Evolutionary conservation across 2,113 vertebrate species (phyloP), one percentile per base, ranked within the genome.

Genomic region (Clarias magur): DNA sequence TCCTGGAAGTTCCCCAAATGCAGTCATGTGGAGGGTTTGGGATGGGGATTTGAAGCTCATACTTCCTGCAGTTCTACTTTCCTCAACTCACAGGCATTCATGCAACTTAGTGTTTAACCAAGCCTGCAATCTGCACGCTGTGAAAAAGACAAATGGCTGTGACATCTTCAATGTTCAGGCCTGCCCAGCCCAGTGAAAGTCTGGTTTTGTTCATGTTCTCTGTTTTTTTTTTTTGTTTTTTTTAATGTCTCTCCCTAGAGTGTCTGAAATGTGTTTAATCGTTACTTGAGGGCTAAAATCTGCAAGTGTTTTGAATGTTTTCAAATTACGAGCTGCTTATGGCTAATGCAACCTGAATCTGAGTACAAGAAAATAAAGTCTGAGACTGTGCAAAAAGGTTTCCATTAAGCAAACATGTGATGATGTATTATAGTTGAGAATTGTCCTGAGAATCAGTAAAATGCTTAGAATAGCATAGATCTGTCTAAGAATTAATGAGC

Each of bases 1-100:
- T 56, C 76, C 21, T 87, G 82, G 83, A 88, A 88, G 85, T 87
- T 78, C 89, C 79, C 86, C 84, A 70, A 76, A 85, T 82, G 78
- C 19, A 60, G 53, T 86, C 84, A 87, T 86, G 53, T 88, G 67
- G 53, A 85, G 83, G 30, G 38, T 54, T 75, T 78, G 70, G 68
- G 27, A 53, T 16, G 12, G 76, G 82, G 75, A 62, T 86, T 89
- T 90, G 78, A 63, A 60, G 86, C 16, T 80, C 76, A 25, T 62
- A 57, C 79, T 75, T 89, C 42, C 89, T 85, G 63, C 73, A 76
- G 86, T 73, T 75, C 23, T 65, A 76, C 62, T 62, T 65, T 88
- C 76, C 76, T 42, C 10, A 56, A 80, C 30, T 85, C 80, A 62
- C 79, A 84, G 86, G 72, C 70, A 67, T 60, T 79, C 62, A 80